Conservation (phyloP, 1,140 invertebrate species). For the Macrosteles quadrilineatus region DNA sequence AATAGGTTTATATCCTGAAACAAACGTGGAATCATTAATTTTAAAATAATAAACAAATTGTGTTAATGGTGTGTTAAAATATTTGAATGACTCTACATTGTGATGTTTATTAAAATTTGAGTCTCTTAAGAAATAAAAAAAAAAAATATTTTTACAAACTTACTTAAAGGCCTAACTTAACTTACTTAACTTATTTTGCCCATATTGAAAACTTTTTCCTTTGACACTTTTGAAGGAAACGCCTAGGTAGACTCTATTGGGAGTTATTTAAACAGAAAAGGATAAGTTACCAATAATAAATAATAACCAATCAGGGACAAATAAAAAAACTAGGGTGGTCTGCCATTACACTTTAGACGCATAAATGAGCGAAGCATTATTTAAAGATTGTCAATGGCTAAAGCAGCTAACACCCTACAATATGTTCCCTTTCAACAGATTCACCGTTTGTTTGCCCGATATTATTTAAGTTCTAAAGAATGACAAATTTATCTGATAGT, state of each 20-base stretch:
- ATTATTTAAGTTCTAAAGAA: no score
- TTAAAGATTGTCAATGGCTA: no score
- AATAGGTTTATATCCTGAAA: neutral
- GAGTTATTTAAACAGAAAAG: neutral
- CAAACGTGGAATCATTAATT: neutral
- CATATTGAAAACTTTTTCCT: neutral
- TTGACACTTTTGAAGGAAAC: neutral
- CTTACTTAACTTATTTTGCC: neutral
- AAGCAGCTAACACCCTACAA: no score
- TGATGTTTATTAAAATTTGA: neutral
- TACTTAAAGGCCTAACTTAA: neutral
- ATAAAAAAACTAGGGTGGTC: no score
- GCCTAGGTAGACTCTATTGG: neutral
- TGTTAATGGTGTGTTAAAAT: neutral
- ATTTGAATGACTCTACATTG: neutral
- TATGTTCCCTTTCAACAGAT: no score
- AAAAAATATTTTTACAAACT: neutral
- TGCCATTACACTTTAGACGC: no score
- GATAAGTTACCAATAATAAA: neutral
- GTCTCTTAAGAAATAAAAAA: no score
- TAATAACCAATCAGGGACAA: neutral
- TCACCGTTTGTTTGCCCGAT: no score
- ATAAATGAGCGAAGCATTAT: no score
- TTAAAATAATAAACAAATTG: neutral
- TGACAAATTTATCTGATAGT: no score